These are phyloP conservation scores for Odobenus rosmarus DNA, from an alignment of 2,113 vertebrate species.

Conservation along the genomic window DNA sequence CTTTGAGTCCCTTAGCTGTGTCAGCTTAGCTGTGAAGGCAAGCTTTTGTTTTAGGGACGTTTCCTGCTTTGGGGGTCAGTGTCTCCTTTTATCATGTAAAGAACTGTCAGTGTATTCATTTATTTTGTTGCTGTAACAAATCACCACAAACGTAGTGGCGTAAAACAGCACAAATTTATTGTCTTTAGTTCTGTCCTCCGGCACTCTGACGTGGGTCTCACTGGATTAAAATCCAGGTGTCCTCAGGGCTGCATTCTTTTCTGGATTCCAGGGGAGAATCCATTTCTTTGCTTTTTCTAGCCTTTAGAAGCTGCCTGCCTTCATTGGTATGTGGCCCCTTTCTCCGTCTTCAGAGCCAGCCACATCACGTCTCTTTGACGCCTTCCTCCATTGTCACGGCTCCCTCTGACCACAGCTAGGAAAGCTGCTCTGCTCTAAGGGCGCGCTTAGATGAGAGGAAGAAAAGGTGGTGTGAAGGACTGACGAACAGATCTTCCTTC, in stretches of 20 bases:
- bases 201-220: background rate
- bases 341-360: background rate
- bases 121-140: background rate
- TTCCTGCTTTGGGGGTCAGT: background rate
- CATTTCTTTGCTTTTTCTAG: background rate
- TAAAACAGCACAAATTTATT: background rate
- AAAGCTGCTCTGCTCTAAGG: background rate
- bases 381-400: background rate
- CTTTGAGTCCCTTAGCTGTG: background rate
- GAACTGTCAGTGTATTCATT: background rate
- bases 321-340: background rate
- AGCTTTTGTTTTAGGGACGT: background rate
- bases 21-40: background rate
- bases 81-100: background rate
- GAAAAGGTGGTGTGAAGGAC: background rate
- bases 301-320: background rate
- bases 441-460: background rate
- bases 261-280: background rate
- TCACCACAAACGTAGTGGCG: background rate
- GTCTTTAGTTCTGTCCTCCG: background rate
- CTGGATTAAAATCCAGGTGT: background rate
- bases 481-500: background rate
- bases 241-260: background rate
- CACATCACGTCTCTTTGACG: background rate
- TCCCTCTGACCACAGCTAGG: background rate